Conservation (phyloP, 1,140 invertebrate genomes). For the Monochamus saltuarius region DNA sequence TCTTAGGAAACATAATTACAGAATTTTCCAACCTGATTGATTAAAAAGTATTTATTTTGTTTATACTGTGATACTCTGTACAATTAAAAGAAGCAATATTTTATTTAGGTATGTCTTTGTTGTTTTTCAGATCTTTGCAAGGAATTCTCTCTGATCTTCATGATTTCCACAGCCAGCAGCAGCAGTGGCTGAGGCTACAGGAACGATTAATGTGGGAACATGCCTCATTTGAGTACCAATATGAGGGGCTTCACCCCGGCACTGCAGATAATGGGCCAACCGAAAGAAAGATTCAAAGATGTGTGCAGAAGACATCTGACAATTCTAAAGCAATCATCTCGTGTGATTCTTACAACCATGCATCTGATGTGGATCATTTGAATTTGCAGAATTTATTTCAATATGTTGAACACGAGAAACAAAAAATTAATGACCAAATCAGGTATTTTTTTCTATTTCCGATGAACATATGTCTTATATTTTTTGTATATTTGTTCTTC, state of each 20-base stretch:
- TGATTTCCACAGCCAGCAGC: constrained; percentile 67
- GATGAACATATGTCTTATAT: too few relatives aligned
- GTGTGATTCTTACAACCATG: constrained; percentile 55
- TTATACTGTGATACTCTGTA: too few relatives aligned
- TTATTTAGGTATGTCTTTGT: constrained; percentile 16
- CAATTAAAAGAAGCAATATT: too few relatives aligned
- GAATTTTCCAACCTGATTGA: too few relatives aligned
- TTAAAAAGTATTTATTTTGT: too few relatives aligned
- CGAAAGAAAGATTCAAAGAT: constrained; percentile 53
- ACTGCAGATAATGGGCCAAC: constrained; percentile 39
- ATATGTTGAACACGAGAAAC: constrained; percentile 69
- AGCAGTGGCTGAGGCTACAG: constrained; percentile 63
- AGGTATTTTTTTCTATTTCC: too few relatives aligned
- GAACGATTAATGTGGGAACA: constrained; percentile 65
- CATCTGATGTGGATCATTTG: constrained; percentile 52
- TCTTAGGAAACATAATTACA: too few relatives aligned
- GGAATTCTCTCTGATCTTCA: constrained; percentile 65
- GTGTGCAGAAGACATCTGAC: constrained; percentile 55
- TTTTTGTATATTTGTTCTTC: too few relatives aligned
- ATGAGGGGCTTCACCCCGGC: constrained; percentile 31
- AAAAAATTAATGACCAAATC: constrained; percentile 42
- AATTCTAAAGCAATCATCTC: constrained; percentile 55
- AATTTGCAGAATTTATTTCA: constrained; percentile 57
- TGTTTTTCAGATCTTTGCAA: constrained; percentile 60
- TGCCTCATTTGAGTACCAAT: constrained; percentile 52